Evolutionary conservation across 1,140 invertebrate species (phyloP), one percentile per base, ranked within the genome.

Genomic region (Habropoda laboriosa): DNA sequence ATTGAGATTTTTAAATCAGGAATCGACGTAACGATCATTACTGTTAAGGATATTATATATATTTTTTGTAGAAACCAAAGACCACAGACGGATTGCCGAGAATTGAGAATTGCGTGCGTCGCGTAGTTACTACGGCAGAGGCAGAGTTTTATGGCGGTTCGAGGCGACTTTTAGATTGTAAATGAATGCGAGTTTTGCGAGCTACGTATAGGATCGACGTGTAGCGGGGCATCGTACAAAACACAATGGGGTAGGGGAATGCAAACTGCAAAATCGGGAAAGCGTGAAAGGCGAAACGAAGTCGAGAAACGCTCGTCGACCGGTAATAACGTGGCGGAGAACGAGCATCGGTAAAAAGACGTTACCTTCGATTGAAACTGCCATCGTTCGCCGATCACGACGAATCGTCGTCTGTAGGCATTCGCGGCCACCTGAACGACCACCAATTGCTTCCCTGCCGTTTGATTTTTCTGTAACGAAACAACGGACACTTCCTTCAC

Each of bases 41-140:
- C 75, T 81, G 86, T 89, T 89, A 89, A 89, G 88, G 80, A 89
- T 89, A 89, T 86, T 88, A 90, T 89, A 90, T 89, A 89, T 89
- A 88, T 89, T 89, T 90, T 90, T 88, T 90, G 88, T 89, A 90
- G 87, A 89, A 87, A 90, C 89, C 89, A 90, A 90, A 90, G 89
- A 90, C 89, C 89, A 88, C 74, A 88, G 49, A 67, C 78, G 70
- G 51, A 86, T 86, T 61, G 80, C 80, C 77, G 80, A 83, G 35
- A 82, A n/a, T n/a, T 40, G 72, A 79, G 67, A 60, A 70, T 71
- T 58, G 68, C 80, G 72, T 66, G 81, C 73, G 64, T 85, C 75
- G 75, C 84, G 75, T 78, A 82, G 51, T n/a, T n/a, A n/a, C 40
- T 76, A 72, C 42, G 74, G 55, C 57, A 49, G 35, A 60, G 53